These are phyloP conservation scores for Eurypyga helias DNA, from an alignment of 2,113 vertebrate species.

Conservation along the genomic window DNA sequence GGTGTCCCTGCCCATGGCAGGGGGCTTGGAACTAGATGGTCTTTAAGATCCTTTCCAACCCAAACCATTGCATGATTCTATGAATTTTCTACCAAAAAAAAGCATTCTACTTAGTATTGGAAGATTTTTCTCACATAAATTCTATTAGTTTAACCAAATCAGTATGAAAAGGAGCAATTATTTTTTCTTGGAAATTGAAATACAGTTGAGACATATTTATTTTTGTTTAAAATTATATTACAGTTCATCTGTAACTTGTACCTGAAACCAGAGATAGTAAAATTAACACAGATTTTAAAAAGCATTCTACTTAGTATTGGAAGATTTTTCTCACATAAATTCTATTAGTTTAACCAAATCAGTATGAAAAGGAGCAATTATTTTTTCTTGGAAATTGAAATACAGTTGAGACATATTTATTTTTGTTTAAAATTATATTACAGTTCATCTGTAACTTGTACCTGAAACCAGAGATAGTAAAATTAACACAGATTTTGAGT, in stretches of 20 bases:
- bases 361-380: not conserved
- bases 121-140: not conserved
- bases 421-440: not conserved
- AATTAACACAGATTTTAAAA: not conserved
- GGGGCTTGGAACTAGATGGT: too few relatives aligned
- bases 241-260: not conserved
- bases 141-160: not conserved
- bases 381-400: not conserved
- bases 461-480: not conserved
- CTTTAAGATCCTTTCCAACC: too few relatives aligned
- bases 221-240: not conserved
- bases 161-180: not conserved
- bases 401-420: not conserved
- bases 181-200: not conserved
- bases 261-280: not conserved
- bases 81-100: not conserved
- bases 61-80: too few relatives aligned
- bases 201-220: not conserved
- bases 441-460: not conserved
- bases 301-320: not conserved
- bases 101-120: not conserved
- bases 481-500: not conserved
- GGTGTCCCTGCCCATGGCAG: too few relatives aligned
- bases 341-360: not conserved
- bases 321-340: not conserved